Evolutionary conservation across 1,140 invertebrate species (phyloP).

Genomic region (Drosophila kepulauana): DNA sequence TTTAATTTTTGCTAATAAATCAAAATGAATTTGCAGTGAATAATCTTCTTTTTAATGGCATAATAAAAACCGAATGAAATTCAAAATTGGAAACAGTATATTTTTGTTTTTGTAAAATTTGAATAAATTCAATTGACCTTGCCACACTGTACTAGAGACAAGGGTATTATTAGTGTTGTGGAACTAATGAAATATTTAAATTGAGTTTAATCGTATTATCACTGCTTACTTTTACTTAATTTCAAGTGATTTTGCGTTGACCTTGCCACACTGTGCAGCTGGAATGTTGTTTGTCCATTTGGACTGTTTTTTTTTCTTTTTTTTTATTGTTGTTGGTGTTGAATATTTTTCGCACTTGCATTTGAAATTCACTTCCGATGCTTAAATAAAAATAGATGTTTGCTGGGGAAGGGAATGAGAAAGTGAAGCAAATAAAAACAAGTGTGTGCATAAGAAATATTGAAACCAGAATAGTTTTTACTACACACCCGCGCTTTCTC

Average conservation of each 20-base stretch:
- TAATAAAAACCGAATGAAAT: too few relatives aligned
- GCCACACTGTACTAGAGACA: too few relatives aligned
- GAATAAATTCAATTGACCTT: too few relatives aligned
- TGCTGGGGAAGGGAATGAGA: neutral
- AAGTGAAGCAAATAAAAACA: conserved; percentile 22
- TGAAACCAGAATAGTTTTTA: conserved; percentile 43
- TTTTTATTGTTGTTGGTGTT: conserved; percentile 10
- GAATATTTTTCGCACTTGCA: conserved; percentile 26
- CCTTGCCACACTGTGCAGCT: conserved; percentile 35
- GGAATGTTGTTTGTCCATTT: conserved; percentile 39
- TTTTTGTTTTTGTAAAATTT: too few relatives aligned
- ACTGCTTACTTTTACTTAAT: too few relatives aligned
- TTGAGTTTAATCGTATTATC: too few relatives aligned
- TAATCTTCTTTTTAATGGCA: too few relatives aligned
- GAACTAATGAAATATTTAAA: too few relatives aligned
- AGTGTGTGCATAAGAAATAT: conserved; percentile 32
- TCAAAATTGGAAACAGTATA: too few relatives aligned
- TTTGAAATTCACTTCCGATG: conserved; percentile 32
- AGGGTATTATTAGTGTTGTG: too few relatives aligned
- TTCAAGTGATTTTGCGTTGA: neutral
- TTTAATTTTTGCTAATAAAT: too few relatives aligned
- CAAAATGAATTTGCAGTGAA: too few relatives aligned
- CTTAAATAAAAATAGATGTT: neutral
- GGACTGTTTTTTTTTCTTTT: conserved; percentile 20
- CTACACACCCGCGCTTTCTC: neutral